Conservation (phyloP, 2,888 invertebrate species). For the Crioceris asparagi region DNA sequence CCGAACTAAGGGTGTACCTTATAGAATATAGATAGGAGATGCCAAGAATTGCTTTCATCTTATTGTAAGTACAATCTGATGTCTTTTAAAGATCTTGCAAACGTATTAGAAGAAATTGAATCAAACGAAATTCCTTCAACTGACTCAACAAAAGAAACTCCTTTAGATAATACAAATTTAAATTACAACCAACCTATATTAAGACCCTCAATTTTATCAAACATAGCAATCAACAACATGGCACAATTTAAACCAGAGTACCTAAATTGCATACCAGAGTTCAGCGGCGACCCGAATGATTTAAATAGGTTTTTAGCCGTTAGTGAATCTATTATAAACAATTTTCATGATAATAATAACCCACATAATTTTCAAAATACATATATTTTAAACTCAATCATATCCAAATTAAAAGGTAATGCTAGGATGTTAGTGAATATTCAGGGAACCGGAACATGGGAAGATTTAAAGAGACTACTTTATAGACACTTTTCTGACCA, state of each 20-base stretch:
- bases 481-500: slow-evolving; percentile 13
- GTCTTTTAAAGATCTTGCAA: no score
- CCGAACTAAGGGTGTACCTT: no score
- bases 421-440: slow-evolving; percentile 10
- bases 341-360: slow-evolving; percentile 8
- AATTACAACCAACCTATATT: no score
- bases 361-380: slow-evolving; percentile 11
- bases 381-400: slow-evolving; percentile 10
- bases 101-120: no score
- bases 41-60: no score
- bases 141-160: no score
- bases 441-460: slow-evolving; percentile 7
- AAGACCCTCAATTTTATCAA: not conserved
- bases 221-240: not conserved
- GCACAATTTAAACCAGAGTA: slow-evolving; percentile 9
- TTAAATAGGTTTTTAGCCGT: slow-evolving; percentile 1
- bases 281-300: slow-evolving; percentile 8
- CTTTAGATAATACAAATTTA: no score
- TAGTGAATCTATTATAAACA: slow-evolving; percentile 4
- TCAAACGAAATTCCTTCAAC: no score
- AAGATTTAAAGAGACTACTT: slow-evolving; percentile 5
- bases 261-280: slow-evolving; percentile 7
- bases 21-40: no score
- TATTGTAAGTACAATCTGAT: no score
- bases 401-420: slow-evolving; percentile 9